Base-by-base conservation (phyloP, 2,888 invertebrate species). In the Conchocele bisecta region DNA sequence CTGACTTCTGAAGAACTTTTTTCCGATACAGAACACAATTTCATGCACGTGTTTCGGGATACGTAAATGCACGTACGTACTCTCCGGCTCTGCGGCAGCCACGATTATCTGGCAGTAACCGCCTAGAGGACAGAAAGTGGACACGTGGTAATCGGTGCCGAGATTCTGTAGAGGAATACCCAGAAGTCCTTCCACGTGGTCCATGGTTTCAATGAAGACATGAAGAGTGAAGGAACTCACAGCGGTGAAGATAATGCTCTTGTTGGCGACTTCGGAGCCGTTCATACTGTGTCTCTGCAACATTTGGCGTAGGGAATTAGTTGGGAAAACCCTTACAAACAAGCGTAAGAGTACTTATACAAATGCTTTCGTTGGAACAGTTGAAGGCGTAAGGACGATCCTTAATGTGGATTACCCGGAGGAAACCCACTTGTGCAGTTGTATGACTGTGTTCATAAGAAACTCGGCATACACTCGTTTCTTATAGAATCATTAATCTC, bases 101-200 rank as follows among this genome's bases (percentile, higher is more conserved):
- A 75, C 44, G 13, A 67, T 60, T 6, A 75, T 11, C 37, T 75
- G 75, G 24, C 75, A 75, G 39, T 44, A 67, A 3, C 75, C 75
- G 31, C 67, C 64, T 5, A 56, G 44, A 6, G 58, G 64, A 50
- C 75, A 75, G 56, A 71, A 75, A 4, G 70, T 75, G 4, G 67
- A 33, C 7, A 64, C 60, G 5, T 41, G 48, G 42, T 67, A 71
- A 5, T 35, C 46, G 0, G 48, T 29, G 9, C 59, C 64, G 1
- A 71, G 39, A 3, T 48, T 6, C 13, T 63, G 46, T 7, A 64
- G 28, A 3, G 75, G 64, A 39, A 75, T 64, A 11, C 48, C 70
- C 2, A 75, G 48, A 20, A 59, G 60, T 0, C 75, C 75, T 56
- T 75, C 75, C 9, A 37, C 11, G 44, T 69, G 50, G 33, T 41